phyloP scores from a whole-genome alignment of 1,140 invertebrate genomes.

The Agrilus planipennis region DNA sequence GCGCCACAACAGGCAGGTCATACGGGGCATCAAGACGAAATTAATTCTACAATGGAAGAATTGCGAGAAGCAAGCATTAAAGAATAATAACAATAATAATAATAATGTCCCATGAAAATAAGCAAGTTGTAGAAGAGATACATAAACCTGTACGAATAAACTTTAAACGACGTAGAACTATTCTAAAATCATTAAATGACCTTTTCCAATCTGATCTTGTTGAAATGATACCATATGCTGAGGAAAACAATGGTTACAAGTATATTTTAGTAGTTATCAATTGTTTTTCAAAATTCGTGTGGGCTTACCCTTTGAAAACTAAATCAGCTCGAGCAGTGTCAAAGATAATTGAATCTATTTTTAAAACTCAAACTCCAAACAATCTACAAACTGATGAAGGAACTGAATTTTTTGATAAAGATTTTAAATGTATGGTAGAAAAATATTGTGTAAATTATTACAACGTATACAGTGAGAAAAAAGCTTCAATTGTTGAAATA shows the following conservation, averaged over 20 bases:
- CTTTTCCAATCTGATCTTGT: slow-evolving; percentile 16
- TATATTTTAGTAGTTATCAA: slow-evolving; percentile 26
- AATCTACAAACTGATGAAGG: slow-evolving; percentile 29
- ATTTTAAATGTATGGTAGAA: slow-evolving; percentile 23
- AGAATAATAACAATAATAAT: no score
- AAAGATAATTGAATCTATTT: slow-evolving; percentile 14
- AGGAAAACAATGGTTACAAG: slow-evolving; percentile 19
- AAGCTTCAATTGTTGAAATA: slow-evolving; percentile 33
- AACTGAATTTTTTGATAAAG: slow-evolving; percentile 25
- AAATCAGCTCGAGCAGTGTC: slow-evolving; percentile 17
- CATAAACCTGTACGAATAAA: slow-evolving; percentile 30
- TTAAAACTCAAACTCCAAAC: slow-evolving; percentile 5
- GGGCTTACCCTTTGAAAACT: slow-evolving; percentile 18
- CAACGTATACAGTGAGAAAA: slow-evolving; percentile 27
- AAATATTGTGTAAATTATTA: slow-evolving; percentile 30
- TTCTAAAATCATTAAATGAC: slow-evolving; percentile 21
- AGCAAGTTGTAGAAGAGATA: slow-evolving; percentile 27
- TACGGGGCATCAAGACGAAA: no score
- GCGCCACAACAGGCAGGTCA: no score
- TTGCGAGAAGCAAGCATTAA: no score
- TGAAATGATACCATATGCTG: slow-evolving; percentile 15
- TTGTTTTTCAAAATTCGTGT: slow-evolving; percentile 25
- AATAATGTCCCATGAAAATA: no score
- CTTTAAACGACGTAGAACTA: slow-evolving; percentile 25
- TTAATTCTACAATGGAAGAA: no score